Evolutionary conservation across 2,888 invertebrate species (phyloP).

Genomic region (Anagyrus pseudococci): DNA sequence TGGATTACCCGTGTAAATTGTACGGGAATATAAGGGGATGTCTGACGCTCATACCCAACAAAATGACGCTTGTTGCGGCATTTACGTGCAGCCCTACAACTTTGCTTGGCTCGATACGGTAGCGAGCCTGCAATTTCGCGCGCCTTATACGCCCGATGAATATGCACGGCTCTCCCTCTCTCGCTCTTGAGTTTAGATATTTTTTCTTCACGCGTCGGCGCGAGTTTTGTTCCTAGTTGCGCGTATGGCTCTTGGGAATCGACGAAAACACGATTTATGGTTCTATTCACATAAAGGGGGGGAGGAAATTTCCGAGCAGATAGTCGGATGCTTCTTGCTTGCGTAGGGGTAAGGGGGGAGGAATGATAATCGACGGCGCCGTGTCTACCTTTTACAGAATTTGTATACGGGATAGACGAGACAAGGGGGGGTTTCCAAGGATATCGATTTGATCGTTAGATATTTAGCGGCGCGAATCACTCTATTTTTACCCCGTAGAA

Average conservation of each 20-base stretch:
- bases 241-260: not conserved
- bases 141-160: too few species aligned
- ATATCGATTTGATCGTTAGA: conserved; percentile 25
- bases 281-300: conserved; percentile 19
- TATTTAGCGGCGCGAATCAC: conserved; percentile 12
- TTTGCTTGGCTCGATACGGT: too few species aligned
- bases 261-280: conserved; percentile 36
- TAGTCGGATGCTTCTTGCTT: conserved; percentile 4
- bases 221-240: not conserved
- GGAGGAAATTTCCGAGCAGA: conserved; percentile 11
- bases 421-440: conserved; percentile 7
- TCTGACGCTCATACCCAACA: too few species aligned
- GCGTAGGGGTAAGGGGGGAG: conserved; percentile 17
- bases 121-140: too few species aligned
- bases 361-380: conserved; percentile 22
- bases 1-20: too few species aligned
- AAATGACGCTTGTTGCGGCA: too few species aligned
- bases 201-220: too few species aligned
- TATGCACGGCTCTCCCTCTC: too few species aligned
- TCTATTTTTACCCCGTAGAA: conserved; percentile 15
- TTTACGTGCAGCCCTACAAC: too few species aligned
- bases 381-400: conserved; percentile 27
- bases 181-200: too few species aligned
- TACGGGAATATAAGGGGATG: too few species aligned
- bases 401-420: too few species aligned